Evolutionary conservation across 1,140 invertebrate species (phyloP).

Genomic region (Heliconius hewitsoni): DNA sequence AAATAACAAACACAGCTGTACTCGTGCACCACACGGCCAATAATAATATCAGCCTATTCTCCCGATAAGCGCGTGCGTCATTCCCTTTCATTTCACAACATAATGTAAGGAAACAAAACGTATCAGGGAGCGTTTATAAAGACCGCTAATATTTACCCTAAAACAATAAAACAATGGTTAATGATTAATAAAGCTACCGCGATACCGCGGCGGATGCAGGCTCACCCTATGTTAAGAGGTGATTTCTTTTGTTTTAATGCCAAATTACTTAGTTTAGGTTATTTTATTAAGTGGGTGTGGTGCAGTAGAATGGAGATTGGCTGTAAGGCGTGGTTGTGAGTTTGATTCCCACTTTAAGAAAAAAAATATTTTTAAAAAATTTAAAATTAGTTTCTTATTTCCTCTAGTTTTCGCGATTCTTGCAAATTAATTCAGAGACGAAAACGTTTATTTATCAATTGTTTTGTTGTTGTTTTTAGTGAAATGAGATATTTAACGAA

Average conservation of each 20-base stretch:
- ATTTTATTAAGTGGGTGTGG: background rate
- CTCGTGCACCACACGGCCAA: background rate
- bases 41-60: background rate
- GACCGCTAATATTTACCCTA: constrained; percentile 22
- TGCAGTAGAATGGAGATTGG: background rate
- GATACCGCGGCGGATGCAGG: background rate
- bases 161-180: constrained; percentile 26
- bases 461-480: too few species aligned
- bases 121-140: constrained; percentile 1
- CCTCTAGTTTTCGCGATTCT: too few species aligned
- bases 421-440: too few species aligned
- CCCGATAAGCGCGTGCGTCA: constrained; percentile 13
- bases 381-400: too few species aligned
- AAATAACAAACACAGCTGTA: background rate
- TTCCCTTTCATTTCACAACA: constrained; percentile 16
- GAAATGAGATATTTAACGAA: too few species aligned
- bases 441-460: too few species aligned
- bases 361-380: background rate
- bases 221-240: background rate
- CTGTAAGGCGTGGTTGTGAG: background rate
- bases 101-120: background rate
- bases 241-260: background rate
- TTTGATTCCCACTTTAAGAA: background rate
- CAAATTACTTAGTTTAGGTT: background rate
- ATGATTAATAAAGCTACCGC: constrained; percentile 33